Evolutionary conservation across 2,888 invertebrate genomes (phyloP), one percentile per base, ranked within the genome.

Genomic region (Melolontha melolontha): DNA sequence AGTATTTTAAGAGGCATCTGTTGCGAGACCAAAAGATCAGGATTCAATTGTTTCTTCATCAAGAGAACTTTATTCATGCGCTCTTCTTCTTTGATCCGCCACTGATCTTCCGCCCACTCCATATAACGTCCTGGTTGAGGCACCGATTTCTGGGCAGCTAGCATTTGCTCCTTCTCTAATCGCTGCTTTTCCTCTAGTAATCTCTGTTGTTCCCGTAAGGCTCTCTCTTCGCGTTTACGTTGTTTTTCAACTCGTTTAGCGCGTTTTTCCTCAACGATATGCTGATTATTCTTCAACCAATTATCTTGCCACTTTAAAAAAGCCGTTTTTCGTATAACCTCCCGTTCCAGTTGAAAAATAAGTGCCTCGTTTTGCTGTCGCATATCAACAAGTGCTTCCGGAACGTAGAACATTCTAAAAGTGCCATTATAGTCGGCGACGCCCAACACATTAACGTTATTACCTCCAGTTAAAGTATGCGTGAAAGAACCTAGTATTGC

Each of bases 341-440:
- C 87, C 70, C 87, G 83, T 51, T 84, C 79, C 62, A 89, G 78
- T 78, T 87, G 87, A 0, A 74, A 76, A 73, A 84, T 79, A 76
- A 86, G 78, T 71, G 78, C 75, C 76, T 73, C 72, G 50, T 74
- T 2, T 7, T 50, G 44, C 34, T 64, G 67, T 29, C 70, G 54
- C 22, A n/a, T 50, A 5, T 72, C 70, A 80, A 59, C 85, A 82
- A 42, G 77, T 76, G 34, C 39, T 5, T 17, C 82, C 74, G 6
- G 82, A 75, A 72, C 84, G 81, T 72, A 84, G 74, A 90, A 89
- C 82, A 91, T 86, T 73, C 90, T 85, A 59, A 92, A 87, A 1
- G 89, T 87, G 14, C 92, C 92, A 73, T 89, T 90, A 44, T 85
- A 86, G 76, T 92, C 92, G 57, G 89, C 89, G 27, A 92, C 87